A percentile compares a stretch with the other conserved stretches of the same genome.
phyloP scores from a whole-genome alignment of 2,113 vertebrate species.

The Dicentrarchus labrax region DNA sequence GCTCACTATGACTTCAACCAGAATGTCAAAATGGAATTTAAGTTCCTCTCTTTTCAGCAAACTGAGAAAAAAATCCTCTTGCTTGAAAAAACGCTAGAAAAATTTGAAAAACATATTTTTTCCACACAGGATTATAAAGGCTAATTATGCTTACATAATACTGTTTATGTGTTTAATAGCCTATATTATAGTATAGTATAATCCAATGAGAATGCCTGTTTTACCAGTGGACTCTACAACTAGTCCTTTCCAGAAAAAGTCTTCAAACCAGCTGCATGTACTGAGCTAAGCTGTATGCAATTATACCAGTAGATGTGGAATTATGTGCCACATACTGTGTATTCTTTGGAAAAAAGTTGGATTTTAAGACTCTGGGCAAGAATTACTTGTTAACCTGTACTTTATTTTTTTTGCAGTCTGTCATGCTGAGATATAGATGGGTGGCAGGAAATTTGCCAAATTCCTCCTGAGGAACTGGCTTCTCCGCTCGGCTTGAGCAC shows the following conservation, averaged over 20 bases:
- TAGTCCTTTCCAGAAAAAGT: not conserved
- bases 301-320: constrained; percentile 28
- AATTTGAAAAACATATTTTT: not conserved
- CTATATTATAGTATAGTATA: not conserved
- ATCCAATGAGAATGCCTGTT: not conserved
- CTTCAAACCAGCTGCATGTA: constrained; percentile 35
- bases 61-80: not conserved
- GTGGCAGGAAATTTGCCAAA: constrained; percentile 69
- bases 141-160: not conserved
- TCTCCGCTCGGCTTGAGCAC: constrained; percentile 62
- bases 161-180: not conserved
- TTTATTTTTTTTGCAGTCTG: constrained; percentile 1
- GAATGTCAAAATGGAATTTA: constrained; percentile 1
- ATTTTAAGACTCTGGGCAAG: constrained; percentile 42
- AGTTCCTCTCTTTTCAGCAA: not conserved
- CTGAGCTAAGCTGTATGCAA: constrained; percentile 23
- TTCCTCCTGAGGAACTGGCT: constrained; percentile 61
- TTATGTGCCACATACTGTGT: constrained; percentile 44
- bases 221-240: not conserved
- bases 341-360: constrained; percentile 30
- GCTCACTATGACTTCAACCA: not conserved
- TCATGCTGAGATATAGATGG: constrained; percentile 56
- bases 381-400: constrained; percentile 48
- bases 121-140: not conserved
- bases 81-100: too few species aligned